phyloP scores from a whole-genome alignment of 2,113 vertebrate genomes.

The Coturnix japonica region DNA sequence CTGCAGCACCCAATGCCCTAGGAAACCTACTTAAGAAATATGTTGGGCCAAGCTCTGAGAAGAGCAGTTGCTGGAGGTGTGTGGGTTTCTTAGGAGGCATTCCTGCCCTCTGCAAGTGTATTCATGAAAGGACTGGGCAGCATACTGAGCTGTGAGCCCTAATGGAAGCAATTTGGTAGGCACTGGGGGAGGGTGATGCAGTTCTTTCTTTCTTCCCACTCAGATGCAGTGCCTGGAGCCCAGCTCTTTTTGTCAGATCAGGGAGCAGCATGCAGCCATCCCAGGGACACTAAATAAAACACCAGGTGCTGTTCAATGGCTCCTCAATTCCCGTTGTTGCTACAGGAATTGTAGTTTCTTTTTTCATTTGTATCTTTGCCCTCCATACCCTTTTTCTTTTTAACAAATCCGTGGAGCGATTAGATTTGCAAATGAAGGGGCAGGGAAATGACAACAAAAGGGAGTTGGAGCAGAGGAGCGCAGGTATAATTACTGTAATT shows the following conservation, averaged over 20 bases:
- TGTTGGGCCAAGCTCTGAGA: background rate
- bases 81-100: background rate
- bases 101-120: background rate
- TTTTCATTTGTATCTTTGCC: constrained; percentile 60
- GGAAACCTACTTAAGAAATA: background rate
- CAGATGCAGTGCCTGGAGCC: background rate
- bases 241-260: background rate
- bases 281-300: background rate
- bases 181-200: background rate
- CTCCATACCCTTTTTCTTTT: constrained; percentile 49
- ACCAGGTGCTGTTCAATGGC: background rate
- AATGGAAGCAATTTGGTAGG: background rate
- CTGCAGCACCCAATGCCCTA: background rate
- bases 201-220: background rate
- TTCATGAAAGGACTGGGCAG: background rate
- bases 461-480: constrained; percentile 72
- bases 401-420: constrained; percentile 67
- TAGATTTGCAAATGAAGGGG: constrained; percentile 84
- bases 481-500: constrained; percentile 86
- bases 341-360: constrained; percentile 19
- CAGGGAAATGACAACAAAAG: constrained; percentile 81
- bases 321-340: background rate
- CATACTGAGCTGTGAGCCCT: background rate
- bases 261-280: background rate
- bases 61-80: background rate